These are phyloP conservation scores for Chloroceryle inda DNA, from an alignment of 2,797 vertebrate species.

Conservation along the genomic window DNA sequence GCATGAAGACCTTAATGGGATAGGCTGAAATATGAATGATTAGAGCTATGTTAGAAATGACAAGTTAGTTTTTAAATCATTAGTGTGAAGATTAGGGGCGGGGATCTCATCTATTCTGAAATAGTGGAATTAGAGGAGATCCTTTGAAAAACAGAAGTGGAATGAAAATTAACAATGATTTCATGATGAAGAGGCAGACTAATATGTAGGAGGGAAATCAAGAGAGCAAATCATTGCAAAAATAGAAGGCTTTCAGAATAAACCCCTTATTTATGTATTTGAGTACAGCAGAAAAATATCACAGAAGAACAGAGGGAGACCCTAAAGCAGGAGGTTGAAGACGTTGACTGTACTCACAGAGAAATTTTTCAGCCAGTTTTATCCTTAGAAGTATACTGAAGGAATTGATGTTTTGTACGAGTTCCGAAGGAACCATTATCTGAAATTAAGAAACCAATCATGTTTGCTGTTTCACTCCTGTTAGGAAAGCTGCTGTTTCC, in stretches of 20 bases:
- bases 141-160: neutral
- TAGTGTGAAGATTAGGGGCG: rapidly evolving
- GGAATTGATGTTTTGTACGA: neutral
- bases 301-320: neutral
- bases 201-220: slow-evolving; percentile 1
- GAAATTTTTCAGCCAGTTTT: neutral
- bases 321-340: neutral
- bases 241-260: neutral
- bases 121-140: neutral
- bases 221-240: slow-evolving; percentile 1
- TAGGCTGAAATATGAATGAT: neutral
- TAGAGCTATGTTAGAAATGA: neutral
- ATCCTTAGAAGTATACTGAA: neutral
- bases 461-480: neutral
- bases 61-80: neutral
- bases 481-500: neutral
- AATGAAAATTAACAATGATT: slow-evolving; percentile 20
- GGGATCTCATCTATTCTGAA: neutral
- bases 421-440: neutral
- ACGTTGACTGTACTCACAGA: neutral
- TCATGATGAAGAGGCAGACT: slow-evolving; percentile 1
- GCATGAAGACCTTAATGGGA: neutral
- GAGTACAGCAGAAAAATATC: neutral
- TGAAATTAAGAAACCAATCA: neutral
- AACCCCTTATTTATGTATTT: neutral